Evolutionary conservation across 2,113 vertebrate genomes (phyloP).

Genomic region (human (Homo sapiens)): DNA sequence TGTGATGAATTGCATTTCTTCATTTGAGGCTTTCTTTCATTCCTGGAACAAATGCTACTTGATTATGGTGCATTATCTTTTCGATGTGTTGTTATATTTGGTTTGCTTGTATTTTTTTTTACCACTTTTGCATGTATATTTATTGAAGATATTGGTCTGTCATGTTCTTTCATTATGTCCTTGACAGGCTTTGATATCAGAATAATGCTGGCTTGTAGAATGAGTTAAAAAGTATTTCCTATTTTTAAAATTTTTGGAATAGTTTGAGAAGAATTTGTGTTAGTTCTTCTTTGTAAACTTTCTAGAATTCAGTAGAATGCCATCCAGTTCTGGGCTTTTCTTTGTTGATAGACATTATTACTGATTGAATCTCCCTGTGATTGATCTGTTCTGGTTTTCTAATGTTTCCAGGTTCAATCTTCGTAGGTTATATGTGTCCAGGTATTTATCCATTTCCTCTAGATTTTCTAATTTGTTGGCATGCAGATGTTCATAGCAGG

Average conservation of each 20-base stretch:
- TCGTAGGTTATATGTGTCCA: not conserved
- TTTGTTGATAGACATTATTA: not conserved
- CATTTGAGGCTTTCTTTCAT: too few relatives aligned
- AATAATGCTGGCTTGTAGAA: not conserved
- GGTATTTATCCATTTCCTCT: not conserved
- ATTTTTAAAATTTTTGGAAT: not conserved
- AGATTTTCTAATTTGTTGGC: not conserved
- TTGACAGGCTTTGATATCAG: not conserved
- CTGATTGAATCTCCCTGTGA: not conserved
- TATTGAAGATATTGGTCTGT: too few relatives aligned
- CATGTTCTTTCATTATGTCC: too few relatives aligned
- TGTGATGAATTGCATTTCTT: too few relatives aligned
- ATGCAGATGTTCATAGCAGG: not conserved
- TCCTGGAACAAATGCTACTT: too few relatives aligned
- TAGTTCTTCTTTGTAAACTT: not conserved
- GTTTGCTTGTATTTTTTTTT: not conserved
- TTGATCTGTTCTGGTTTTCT: not conserved
- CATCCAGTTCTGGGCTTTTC: not conserved
- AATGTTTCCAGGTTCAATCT: not conserved
- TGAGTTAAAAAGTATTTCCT: not conserved
- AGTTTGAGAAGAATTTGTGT: not conserved
- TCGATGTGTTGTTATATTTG: not conserved
- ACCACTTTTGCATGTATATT: too few relatives aligned
- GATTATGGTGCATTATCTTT: too few relatives aligned
- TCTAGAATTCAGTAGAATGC: not conserved